These are phyloP conservation scores for Eupithecia pulchellata DNA, from an alignment of 2,888 invertebrate species.

Conservation along the genomic window DNA sequence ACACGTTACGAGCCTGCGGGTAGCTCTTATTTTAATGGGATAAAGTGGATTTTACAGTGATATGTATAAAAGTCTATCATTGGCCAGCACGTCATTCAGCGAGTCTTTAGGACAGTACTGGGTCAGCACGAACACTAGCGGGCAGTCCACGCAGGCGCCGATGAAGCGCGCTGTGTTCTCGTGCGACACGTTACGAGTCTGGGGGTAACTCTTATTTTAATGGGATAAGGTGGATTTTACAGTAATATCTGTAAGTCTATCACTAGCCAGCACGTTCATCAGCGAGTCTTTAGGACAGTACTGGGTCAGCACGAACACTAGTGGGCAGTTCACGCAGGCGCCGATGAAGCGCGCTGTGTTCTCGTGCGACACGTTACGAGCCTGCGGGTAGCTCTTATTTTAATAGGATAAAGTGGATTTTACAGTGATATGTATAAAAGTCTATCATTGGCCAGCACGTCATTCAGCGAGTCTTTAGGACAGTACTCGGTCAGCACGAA, in stretches of 20 bases:
- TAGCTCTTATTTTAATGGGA: neutral
- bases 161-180: constrained; percentile 95
- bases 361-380: constrained; percentile 94
- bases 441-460: constrained; percentile 94
- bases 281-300: constrained; percentile 94
- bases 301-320: constrained; percentile 92
- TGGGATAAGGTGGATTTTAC: neutral
- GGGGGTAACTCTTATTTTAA: constrained; percentile 11
- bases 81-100: constrained; percentile 93
- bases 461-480: constrained; percentile 93
- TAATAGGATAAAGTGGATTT: neutral
- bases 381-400: constrained; percentile 70
- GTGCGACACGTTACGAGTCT: constrained; percentile 94
- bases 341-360: constrained; percentile 95
- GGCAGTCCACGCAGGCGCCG: constrained; percentile 94
- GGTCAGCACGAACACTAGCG: constrained; percentile 91
- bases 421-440: constrained; percentile 77
- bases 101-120: constrained; percentile 90
- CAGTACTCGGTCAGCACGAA: constrained; percentile 95
- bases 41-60: neutral
- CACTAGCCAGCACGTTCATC: constrained; percentile 94
- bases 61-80: constrained; percentile 88
- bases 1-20: constrained; percentile 90
- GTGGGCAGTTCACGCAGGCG: constrained; percentile 93
- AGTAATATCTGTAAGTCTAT: constrained; percentile 84